Base-by-base conservation (phyloP, 1,140 invertebrate species). In the Nasonia giraulti region DNA sequence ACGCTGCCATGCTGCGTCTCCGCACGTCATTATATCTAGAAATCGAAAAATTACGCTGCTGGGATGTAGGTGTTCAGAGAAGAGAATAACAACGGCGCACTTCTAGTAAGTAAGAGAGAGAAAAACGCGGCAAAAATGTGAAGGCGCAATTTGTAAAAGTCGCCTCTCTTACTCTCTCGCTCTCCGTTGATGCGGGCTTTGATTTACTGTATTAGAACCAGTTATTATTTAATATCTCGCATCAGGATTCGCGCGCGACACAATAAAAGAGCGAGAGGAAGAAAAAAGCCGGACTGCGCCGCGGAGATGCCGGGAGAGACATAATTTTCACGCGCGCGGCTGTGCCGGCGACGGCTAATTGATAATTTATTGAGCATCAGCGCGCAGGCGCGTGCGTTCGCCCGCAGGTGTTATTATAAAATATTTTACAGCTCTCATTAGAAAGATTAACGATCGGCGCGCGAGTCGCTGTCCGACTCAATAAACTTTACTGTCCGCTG, bases 381-480 rank as follows among this genome's bases (percentile, higher is more conserved):
- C 17, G 55, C 2, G 12, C 40, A 44, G 31, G 40, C n/a, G 27
- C n/a, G 66, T 44, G n/a, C 20, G 11, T 23, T 47, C 73, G 66
- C 62, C 80, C 44, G 80, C 82, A 83, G 81, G 85, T 83, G 85
- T 86, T 83, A 83, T 86, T 86, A 86, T 83, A 86, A 86, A 86
- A 86, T 86, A 86, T 83, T 86, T 86, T 83, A 83, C 78, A 86
- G 82, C 85, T 83, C 85, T 86, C 82, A 86, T 86, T 86, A 86
- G 85, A 79, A 86, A 86, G 85, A 86, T 86, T 86, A 86, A 86
- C 82, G 85, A 83, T 83, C 77, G 78, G 31, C 62, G 33, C 76
- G 74, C 17, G 33, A 44, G 74, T 47, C 17, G 71, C 74, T 82
- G 84, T 79, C 84, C 75, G 80, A 82, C 75, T 86, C 85, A 83